Evolutionary conservation across 2,113 vertebrate species (phyloP), one percentile per base, ranked within the genome.

Genomic region (Notothenia rossii): DNA sequence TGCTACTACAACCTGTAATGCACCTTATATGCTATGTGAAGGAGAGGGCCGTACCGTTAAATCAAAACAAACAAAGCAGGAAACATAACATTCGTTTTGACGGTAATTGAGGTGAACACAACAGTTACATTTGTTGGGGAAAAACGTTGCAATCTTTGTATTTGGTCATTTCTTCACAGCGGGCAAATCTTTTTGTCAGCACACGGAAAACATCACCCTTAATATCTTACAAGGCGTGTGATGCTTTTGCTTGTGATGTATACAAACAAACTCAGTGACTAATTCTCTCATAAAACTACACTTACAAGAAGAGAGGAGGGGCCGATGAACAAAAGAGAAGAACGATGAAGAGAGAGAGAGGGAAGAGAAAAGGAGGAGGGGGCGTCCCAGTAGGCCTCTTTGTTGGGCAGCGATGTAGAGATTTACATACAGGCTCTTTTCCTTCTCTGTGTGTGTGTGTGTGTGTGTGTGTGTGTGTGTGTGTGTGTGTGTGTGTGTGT

Each of bases 361-460:
- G 62, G 70, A 66, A 29, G 63, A 73, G 51, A 74, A 0, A 1
- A 43, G 60, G 36, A 49, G 64, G 75, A 62, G 43, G 20, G 50
- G 59, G 62, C 2, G 20, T 86, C 86, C 86, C 85, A 59, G 63
- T 73, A 68, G 88, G 79, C 85, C 55, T 83, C 83, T 89, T 90
- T 89, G 82, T 89, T 86, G 84, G 84, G 80, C 80, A 82, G 86
- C 49, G 58, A 85, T 92, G 84, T 84, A 84, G 75, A 89, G 86
- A 90, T 90, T 87, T 90, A 90, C 81, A 90, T 90, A 90, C 81
- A 90, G 85, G 76, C 71, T 80, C 75, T 72, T 87, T 77, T 82
- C 77, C 75, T 66, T 74, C 50, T 77, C 81, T 50, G 61, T 59
- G 50, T 58, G 66, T 65, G 59, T 53, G 18, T 69, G 60, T 62